Conservation (phyloP, 2,113 vertebrate species). For the Etheostoma spectabile region DNA sequence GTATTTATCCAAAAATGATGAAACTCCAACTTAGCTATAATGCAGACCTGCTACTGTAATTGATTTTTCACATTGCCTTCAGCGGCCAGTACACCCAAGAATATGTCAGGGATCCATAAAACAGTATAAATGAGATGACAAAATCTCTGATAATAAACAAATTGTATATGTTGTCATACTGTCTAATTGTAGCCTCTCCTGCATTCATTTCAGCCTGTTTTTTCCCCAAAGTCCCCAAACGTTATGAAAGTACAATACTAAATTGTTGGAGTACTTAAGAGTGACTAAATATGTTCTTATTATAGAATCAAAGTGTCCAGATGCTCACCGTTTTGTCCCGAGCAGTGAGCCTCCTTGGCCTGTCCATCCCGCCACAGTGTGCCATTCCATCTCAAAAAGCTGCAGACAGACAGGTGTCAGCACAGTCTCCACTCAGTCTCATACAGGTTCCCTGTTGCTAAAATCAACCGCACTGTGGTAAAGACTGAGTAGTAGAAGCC, state of each 20-base stretch:
- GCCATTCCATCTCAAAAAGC: constrained; percentile 91
- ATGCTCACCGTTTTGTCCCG: constrained; percentile 94
- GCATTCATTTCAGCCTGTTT: background rate
- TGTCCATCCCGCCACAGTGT: constrained; percentile 93
- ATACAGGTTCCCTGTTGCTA: background rate
- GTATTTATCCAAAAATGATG: background rate
- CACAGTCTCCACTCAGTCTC: background rate
- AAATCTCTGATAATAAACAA: background rate
- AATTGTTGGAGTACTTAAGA: background rate
- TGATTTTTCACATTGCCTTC: background rate
- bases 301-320: background rate
- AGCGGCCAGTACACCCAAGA: background rate
- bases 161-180: background rate
- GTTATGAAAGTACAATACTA: background rate
- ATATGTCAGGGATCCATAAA: background rate
- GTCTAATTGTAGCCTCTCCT: background rate
- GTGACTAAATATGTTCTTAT: background rate
- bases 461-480: background rate
- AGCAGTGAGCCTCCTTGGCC: constrained; percentile 94
- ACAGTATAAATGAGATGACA: background rate
- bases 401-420: constrained; percentile 59
- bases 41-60: background rate
- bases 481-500: background rate
- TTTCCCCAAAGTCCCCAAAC: background rate
- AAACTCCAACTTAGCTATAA: background rate